A percentile compares a stretch with the other conserved stretches of the same genome.
Conservation (phyloP, 2,888 invertebrate genomes). For the Dynastes hyllus region DNA sequence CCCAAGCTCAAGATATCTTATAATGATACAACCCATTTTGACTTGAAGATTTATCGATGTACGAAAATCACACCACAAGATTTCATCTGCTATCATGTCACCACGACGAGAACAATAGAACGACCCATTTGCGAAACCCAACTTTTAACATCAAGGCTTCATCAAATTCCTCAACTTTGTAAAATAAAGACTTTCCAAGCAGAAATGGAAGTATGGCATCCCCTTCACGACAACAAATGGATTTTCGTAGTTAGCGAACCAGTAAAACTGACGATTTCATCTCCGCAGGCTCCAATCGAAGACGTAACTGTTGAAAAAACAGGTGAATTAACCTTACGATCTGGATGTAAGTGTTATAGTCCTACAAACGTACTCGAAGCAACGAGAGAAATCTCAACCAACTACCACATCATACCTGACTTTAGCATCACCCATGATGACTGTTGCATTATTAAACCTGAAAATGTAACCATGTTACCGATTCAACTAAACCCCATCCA, state of each 20-base stretch:
- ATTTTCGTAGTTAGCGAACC: neutral
- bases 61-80: neutral
- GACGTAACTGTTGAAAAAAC: neutral
- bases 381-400: neutral
- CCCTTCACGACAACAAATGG: neutral
- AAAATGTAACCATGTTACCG: neutral
- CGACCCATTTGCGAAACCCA: neutral
- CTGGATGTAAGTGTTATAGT: neutral
- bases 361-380: neutral
- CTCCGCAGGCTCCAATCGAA: neutral
- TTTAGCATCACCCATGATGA: neutral
- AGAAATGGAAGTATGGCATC: neutral
- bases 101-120: neutral
- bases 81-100: neutral
- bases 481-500: neutral
- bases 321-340: neutral
- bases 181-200: neutral
- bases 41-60: neutral
- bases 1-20: neutral
- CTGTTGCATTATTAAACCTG: neutral
- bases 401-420: neutral
- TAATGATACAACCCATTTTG: neutral
- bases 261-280: neutral
- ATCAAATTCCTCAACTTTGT: neutral
- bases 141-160: neutral